A percentile compares a stretch with the other conserved stretches of the same genome.
phyloP scores from a whole-genome alignment of 2,113 vertebrate species.

The Daphoenositta chrysoptera region DNA sequence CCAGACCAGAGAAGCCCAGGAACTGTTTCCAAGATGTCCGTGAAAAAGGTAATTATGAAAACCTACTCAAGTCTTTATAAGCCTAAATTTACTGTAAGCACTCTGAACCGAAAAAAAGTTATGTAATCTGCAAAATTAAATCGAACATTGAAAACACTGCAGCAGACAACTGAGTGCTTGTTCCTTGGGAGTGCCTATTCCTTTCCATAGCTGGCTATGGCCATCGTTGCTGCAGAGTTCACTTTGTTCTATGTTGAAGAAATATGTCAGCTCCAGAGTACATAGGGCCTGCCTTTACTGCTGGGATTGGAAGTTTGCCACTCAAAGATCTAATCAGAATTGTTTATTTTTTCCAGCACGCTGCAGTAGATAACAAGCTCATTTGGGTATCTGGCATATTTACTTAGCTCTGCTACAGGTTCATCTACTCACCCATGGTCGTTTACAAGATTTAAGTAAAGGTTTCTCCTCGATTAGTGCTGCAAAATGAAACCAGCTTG shows the following conservation, averaged over 20 bases:
- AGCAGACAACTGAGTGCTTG: background rate
- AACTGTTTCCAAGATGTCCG: background rate
- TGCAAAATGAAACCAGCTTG: conserved; percentile 8
- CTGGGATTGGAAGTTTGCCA: background rate
- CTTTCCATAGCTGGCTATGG: background rate
- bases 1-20: background rate
- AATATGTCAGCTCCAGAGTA: background rate
- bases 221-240: background rate
- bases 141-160: background rate
- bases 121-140: background rate
- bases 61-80: background rate
- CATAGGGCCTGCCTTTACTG: background rate
- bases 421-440: background rate
- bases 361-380: background rate
- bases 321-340: background rate
- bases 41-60: background rate
- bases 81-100: background rate
- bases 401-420: background rate
- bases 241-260: background rate
- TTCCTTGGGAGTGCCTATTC: background rate
- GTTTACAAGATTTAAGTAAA: background rate
- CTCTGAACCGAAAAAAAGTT: background rate
- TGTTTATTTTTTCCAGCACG: background rate
- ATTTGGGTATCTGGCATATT: background rate
- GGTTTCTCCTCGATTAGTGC: background rate